Conservation (phyloP, 92 coral and sea anemone genomes). For the Chrysogorgia sp. region DNA sequence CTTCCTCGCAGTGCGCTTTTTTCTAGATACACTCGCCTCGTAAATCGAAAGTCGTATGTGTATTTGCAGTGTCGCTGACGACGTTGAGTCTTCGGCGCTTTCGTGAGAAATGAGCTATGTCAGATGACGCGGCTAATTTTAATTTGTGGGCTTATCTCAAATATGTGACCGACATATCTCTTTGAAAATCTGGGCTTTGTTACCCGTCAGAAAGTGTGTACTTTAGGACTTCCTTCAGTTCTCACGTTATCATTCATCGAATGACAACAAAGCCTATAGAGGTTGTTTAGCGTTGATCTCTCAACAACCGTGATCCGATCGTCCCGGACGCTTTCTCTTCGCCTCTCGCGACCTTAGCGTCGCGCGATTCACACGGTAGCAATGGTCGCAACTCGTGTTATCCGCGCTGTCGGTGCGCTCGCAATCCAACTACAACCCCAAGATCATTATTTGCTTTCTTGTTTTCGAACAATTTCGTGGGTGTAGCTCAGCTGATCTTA, state of each 20-base stretch:
- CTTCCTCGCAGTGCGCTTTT: too few relatives aligned
- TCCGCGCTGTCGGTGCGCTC: too few relatives aligned
- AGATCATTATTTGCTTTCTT: neutral
- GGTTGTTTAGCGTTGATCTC: conserved; percentile 7
- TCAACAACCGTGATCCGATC: conserved; percentile 15
- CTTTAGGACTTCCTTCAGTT: conserved; percentile 37
- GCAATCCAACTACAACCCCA: neutral
- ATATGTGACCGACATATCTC: conserved; percentile 39
- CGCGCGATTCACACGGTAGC: too few relatives aligned
- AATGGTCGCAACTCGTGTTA: too few relatives aligned
- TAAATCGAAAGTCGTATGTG: too few relatives aligned
- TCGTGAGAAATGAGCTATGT: conserved; percentile 41
- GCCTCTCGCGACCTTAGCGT: too few relatives aligned
- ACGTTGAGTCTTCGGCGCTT: conserved; percentile 26
- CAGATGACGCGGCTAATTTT: conserved; percentile 33
- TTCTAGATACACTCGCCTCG: too few relatives aligned
- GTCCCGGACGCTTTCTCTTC: too few relatives aligned
- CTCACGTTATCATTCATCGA: conserved; percentile 45
- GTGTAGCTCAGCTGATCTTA: neutral
- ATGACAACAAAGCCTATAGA: conserved; percentile 19
- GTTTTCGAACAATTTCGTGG: neutral
- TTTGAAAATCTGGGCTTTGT: conserved; percentile 44
- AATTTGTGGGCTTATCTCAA: conserved; percentile 37
- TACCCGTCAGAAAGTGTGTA: conserved; percentile 37
- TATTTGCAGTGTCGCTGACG: neutral